phyloP scores from a whole-genome alignment of 53 echinoderm and acorn worm genomes.

The Zoroaster sp. region DNA sequence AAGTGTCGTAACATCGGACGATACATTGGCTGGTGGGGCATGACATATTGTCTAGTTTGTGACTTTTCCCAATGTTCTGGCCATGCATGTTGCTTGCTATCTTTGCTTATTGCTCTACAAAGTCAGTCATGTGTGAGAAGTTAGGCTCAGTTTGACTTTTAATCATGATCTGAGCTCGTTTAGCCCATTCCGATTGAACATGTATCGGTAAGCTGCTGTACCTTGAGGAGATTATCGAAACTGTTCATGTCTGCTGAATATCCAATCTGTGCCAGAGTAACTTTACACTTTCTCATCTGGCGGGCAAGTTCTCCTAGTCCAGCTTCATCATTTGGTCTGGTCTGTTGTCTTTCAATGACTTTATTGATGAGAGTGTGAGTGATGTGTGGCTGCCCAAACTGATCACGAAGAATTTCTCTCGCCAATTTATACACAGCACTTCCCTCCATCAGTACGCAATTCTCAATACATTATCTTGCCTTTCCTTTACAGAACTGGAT shows the following conservation, averaged over 20 bases:
- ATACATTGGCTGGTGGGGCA: neutral
- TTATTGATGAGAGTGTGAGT: constrained; percentile 15
- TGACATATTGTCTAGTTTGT: neutral
- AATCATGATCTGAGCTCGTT: constrained; percentile 40
- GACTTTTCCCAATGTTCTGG: neutral
- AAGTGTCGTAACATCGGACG: neutral
- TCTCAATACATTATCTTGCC: constrained; percentile 45
- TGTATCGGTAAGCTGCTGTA: constrained; percentile 56
- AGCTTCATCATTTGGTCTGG: constrained; percentile 12
- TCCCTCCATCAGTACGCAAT: constrained; percentile 12
- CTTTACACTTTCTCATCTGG: constrained; percentile 61
- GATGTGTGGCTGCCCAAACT: constrained; percentile 59
- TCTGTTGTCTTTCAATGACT: constrained; percentile 19
- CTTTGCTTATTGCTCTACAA: constrained; percentile 28
- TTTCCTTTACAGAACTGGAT: constrained; percentile 51
- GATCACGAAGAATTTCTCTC: constrained; percentile 23
- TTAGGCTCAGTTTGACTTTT: neutral
- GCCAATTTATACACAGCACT: constrained; percentile 19
- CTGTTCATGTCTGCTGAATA: constrained; percentile 41
- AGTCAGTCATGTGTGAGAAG: constrained; percentile 40
- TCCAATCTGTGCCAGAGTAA: constrained; percentile 32
- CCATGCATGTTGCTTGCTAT: constrained; percentile 50
- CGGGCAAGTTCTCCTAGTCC: constrained; percentile 51
- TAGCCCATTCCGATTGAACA: constrained; percentile 56
- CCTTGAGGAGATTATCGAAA: constrained; percentile 42